Percentiles rank a stretch among this genome's conserved stretches.
These are phyloP conservation scores for Hirtodrosophila histrioides DNA, from an alignment of 2,888 invertebrate genomes.

Conservation along the genomic window DNA sequence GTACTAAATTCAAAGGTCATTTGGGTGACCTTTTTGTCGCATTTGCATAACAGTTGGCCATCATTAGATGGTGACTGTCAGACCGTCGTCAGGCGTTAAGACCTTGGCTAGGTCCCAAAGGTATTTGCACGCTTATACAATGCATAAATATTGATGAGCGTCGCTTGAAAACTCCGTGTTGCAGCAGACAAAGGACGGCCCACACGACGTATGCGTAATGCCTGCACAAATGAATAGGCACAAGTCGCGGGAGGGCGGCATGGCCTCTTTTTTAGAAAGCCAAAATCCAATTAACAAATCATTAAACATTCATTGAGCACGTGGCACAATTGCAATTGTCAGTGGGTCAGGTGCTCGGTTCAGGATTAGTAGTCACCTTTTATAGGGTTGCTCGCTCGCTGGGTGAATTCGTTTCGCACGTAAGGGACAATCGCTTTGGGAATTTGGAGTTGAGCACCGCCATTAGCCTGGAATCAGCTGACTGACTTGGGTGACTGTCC, in stretches of 20 bases:
- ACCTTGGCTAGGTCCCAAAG: constrained; percentile 60
- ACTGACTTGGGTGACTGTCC: constrained; percentile 7
- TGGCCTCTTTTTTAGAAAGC: constrained; percentile 65
- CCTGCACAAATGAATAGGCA: constrained; percentile 67
- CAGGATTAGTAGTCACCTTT: constrained; percentile 18
- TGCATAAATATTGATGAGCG: constrained; percentile 75
- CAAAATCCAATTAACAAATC: constrained; percentile 85
- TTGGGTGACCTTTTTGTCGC: constrained; percentile 13
- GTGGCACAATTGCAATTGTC: constrained; percentile 77
- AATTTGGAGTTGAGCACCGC: constrained; percentile 47
- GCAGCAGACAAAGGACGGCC: constrained; percentile 11
- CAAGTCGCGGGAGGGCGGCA: constrained; percentile 11
- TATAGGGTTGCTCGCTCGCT: constrained; percentile 38
- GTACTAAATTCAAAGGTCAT: constrained; percentile 6
- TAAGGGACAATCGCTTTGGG: constrained; percentile 65
- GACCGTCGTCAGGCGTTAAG: constrained; percentile 66
- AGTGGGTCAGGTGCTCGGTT: constrained; percentile 44
- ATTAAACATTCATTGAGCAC: constrained; percentile 84
- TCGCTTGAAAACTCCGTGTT: constrained; percentile 21
- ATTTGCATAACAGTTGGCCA: constrained; percentile 75
- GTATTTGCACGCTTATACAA: constrained; percentile 73
- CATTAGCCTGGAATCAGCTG: constrained; percentile 53
- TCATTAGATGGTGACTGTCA: constrained; percentile 71
- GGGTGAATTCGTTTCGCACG: constrained; percentile 29
- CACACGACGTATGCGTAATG: constrained; percentile 48